Base-by-base conservation (phyloP, 1,140 invertebrate genomes). In the Drosophila sturtevanti region DNA sequence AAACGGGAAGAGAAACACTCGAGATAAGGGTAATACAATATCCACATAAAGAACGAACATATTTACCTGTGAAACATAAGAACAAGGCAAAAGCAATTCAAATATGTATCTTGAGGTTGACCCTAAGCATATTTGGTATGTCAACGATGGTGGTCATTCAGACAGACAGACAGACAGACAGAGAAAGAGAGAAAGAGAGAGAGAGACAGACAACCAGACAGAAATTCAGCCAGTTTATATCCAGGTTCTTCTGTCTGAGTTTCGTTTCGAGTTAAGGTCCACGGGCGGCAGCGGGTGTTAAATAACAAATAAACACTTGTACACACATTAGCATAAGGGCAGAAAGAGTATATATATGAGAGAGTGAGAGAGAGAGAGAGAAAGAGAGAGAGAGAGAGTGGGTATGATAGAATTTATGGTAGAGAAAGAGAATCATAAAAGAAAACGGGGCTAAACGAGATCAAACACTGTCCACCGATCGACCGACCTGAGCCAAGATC, bases 251-350 rank as follows among this genome's bases (percentile, higher is more conserved):
- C 66, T 56, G 56, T 48, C 38, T 55, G 35, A 54, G 16, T 61
- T 59, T 48, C 27, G 14, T 5, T 21, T 21, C 14, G 21, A 31
- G 18, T 60, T 44, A n/a, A 37, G 72, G 52, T 71, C 41, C n/a
- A 48, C 41, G 41, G 41, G 41, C 41, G 16, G 41, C 67, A 75
- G 62, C 74, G 70, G 87, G 87, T 90, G 87, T 90, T 87, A 87
- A 77, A 86, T 90, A 90, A 80, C 81, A 90, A 77, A 90, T 87
- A 90, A 86, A 90, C 86, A 90, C 86, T 90, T 90, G 87, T 80
- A 72, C 55, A 90, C 72, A 87, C 81, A 90, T 81, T 79, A 79
- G 65, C 78, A 73, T 77, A 72, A 59, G 64, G 73, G 63, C 68
- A 56, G 56, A 62, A 62, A 54, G 58, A 58, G 38, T 18, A 31